These are phyloP conservation scores for Drosophila willistoni DNA, from an alignment of 1,140 invertebrate species.

Conservation along the genomic window DNA sequence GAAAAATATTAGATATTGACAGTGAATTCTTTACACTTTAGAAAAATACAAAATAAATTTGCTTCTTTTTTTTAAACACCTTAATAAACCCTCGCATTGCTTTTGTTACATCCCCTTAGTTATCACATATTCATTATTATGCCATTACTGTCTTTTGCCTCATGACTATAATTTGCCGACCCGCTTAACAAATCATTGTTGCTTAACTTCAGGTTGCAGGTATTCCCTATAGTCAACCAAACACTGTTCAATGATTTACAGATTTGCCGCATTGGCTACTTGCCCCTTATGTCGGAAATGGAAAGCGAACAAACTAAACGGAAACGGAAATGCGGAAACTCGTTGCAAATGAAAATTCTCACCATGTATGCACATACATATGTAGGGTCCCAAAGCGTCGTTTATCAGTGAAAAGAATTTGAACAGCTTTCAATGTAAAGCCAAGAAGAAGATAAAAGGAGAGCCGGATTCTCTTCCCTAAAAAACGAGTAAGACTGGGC, in stretches of 20 bases:
- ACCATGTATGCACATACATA: not conserved
- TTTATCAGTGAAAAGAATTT: slow-evolving; percentile 50
- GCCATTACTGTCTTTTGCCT: slow-evolving; percentile 61
- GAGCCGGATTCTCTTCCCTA: too few relatives aligned
- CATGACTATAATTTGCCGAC: slow-evolving; percentile 53
- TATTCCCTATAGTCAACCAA: not conserved
- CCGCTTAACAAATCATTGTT: slow-evolving; percentile 47
- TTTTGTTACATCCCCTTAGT: not conserved
- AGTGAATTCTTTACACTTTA: too few relatives aligned
- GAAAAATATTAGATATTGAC: too few relatives aligned
- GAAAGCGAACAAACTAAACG: slow-evolving; percentile 33
- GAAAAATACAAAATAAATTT: too few relatives aligned
- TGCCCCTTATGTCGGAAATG: slow-evolving; percentile 55
- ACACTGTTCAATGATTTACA: slow-evolving; percentile 30
- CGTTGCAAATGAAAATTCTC: slow-evolving; percentile 61
- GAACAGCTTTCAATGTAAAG: slow-evolving; percentile 30
- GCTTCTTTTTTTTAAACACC: not conserved
- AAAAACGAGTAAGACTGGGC: slow-evolving; percentile 3
- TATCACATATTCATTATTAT: slow-evolving; percentile 47
- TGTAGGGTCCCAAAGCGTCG: slow-evolving; percentile 51
- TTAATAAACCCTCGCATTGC: not conserved
- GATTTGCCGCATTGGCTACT: slow-evolving; percentile 28
- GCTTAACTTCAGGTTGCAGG: not conserved
- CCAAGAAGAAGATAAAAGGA: not conserved
- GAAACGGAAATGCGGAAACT: slow-evolving; percentile 77